Evolutionary conservation across 53 echinoderm and acorn worm genomes (phyloP).

Genomic region (Mesocentrotus franciscanus): DNA sequence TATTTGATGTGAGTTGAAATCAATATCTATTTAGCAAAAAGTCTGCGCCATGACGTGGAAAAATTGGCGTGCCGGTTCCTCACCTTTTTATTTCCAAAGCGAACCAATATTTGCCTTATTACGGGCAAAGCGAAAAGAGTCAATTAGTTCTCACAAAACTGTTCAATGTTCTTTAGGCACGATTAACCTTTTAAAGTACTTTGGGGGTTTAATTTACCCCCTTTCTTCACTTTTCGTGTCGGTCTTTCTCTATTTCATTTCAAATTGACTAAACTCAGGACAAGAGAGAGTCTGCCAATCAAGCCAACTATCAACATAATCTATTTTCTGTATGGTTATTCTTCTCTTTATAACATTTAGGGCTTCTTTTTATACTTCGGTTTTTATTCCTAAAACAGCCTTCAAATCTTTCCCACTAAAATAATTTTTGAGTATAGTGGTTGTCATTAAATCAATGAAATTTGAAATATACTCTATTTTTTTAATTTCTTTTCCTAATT

Average conservation of each 20-base stretch:
- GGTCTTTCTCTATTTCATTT: not conserved
- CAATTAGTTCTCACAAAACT: slow-evolving; percentile 53
- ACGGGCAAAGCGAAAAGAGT: slow-evolving; percentile 61
- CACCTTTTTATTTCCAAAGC: slow-evolving; percentile 44
- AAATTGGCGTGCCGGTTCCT: not conserved
- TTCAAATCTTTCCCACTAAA: not conserved
- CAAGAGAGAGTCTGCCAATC: slow-evolving; percentile 2
- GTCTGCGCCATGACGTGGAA: slow-evolving; percentile 11
- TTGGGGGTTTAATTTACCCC: slow-evolving; percentile 20
- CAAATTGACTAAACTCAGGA: slow-evolving; percentile 3
- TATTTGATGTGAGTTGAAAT: slow-evolving; percentile 45
- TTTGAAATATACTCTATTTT: no score
- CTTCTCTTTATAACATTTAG: not conserved
- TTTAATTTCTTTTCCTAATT: no score
- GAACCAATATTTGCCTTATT: slow-evolving; percentile 59
- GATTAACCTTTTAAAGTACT: slow-evolving; percentile 51
- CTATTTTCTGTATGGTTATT: not conserved
- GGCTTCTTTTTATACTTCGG: not conserved
- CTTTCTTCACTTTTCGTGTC: slow-evolving; percentile 1
- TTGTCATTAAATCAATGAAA: no score
- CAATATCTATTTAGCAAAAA: slow-evolving; percentile 30
- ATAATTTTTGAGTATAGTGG: not conserved
- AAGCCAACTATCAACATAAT: not conserved
- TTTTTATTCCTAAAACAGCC: not conserved
- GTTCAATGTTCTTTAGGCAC: slow-evolving; percentile 40